Percentiles rank a stretch among this genome's conserved stretches.
Conservation (phyloP, 2,888 invertebrate species). For the Leptinotarsa juncta region DNA sequence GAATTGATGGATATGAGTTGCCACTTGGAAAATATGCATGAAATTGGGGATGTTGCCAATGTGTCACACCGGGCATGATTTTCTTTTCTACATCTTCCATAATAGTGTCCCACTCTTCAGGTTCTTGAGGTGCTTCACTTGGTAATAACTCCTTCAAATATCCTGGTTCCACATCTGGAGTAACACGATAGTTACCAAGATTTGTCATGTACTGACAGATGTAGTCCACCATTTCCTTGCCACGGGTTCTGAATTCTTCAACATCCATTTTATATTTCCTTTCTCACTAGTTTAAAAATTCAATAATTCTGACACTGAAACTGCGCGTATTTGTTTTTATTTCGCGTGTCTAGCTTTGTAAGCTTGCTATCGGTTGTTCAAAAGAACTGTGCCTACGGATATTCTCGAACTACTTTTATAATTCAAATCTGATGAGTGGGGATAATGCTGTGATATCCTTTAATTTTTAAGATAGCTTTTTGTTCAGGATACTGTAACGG, state of each 20-base stretch:
- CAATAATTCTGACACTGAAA: background rate
- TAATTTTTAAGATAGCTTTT: conserved; percentile 8
- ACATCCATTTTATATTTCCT: conserved; percentile 76
- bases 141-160: conserved; percentile 86
- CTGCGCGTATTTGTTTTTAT: conserved; percentile 6
- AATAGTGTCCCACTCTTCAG: conserved; percentile 88
- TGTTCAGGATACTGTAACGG: conserved; percentile 21
- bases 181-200: conserved; percentile 83
- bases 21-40: conserved; percentile 99
- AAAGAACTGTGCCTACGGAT: conserved; percentile 24
- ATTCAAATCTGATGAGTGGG: conserved; percentile 7
- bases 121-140: conserved; percentile 81
- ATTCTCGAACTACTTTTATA: conserved; percentile 39
- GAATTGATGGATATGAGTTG: conserved; percentile 95
- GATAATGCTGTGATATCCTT: background rate
- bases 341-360: background rate
- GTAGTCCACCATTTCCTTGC: conserved; percentile 96
- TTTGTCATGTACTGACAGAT: conserved; percentile 91
- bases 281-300: background rate
- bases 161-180: conserved; percentile 91
- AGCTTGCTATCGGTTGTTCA: background rate
- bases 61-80: conserved; percentile 96
- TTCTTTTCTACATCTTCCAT: conserved; percentile 91
- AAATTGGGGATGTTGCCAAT: conserved; percentile 99
- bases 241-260: conserved; percentile 86